Evolutionary conservation across 2,888 invertebrate species (phyloP).

Genomic region (Suillia variegata): DNA sequence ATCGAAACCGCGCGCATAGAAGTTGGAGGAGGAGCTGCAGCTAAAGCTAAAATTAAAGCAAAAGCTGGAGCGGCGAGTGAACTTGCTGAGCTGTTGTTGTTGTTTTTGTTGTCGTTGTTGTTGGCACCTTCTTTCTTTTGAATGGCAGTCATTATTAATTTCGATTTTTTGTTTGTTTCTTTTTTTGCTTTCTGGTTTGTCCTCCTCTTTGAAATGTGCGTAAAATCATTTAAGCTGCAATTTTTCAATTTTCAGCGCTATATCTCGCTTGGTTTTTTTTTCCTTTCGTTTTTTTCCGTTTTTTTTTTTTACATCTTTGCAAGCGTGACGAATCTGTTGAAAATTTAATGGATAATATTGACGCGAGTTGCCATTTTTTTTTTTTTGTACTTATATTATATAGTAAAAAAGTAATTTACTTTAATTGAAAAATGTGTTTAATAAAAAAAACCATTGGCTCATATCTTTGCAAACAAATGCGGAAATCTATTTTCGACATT

Average conservation of each 20-base stretch:
- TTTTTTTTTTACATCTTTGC: constrained; percentile 10
- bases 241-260: constrained; percentile 27
- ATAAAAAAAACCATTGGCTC: too few species aligned
- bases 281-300: too few species aligned
- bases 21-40: not conserved
- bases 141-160: constrained; percentile 14
- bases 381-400: too few species aligned
- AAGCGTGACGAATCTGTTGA: constrained; percentile 19
- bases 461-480: too few species aligned
- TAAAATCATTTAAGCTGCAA: constrained; percentile 30
- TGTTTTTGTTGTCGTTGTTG: constrained; percentile 22
- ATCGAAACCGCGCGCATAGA: constrained; percentile 3
- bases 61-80: not conserved
- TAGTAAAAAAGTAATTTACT: too few species aligned
- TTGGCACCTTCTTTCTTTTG: constrained; percentile 28
- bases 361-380: too few species aligned
- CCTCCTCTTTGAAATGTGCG: constrained; percentile 16
- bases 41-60: not conserved
- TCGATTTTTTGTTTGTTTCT: not conserved
- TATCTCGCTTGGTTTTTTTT: not conserved
- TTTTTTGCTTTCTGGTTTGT: not conserved
- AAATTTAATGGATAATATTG: constrained; percentile 16
- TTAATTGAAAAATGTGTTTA: too few species aligned
- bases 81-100: constrained; percentile 17
- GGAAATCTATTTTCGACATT: too few species aligned